Conservation (phyloP, 2,888 invertebrate genomes). For the Monochamus alternatus region DNA sequence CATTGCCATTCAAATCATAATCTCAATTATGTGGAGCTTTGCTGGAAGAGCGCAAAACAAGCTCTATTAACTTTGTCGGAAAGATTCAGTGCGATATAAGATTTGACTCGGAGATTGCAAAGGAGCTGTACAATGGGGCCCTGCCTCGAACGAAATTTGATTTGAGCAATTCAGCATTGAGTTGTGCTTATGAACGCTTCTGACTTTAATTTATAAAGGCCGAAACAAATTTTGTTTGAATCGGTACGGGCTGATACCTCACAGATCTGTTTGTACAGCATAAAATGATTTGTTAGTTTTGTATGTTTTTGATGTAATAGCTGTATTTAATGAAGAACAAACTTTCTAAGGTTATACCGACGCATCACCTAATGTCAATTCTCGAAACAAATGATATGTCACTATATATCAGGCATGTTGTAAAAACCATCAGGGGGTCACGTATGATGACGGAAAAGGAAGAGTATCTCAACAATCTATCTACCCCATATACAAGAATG, state of each 20-base stretch:
- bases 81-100: not conserved
- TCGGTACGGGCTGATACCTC: not conserved
- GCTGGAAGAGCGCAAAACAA: not conserved
- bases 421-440: too few species aligned
- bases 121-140: not conserved
- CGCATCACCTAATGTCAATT: too few species aligned
- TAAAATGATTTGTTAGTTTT: too few species aligned
- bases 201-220: not conserved
- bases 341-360: too few species aligned
- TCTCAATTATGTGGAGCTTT: not conserved
- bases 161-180: not conserved
- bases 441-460: too few species aligned
- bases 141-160: not conserved
- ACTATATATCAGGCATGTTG: too few species aligned
- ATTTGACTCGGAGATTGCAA: not conserved
- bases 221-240: not conserved
- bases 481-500: too few species aligned
- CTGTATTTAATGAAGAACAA: too few species aligned
- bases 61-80: not conserved
- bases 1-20: slow-evolving; percentile 1
- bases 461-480: too few species aligned
- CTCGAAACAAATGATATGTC: too few species aligned
- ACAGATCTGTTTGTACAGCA: too few species aligned
- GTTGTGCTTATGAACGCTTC: not conserved
- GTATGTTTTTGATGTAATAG: too few species aligned